Evolutionary conservation across 2,888 invertebrate genomes (phyloP), one percentile per base, ranked within the genome.

Genomic region (Cheilosia vernalis): DNA sequence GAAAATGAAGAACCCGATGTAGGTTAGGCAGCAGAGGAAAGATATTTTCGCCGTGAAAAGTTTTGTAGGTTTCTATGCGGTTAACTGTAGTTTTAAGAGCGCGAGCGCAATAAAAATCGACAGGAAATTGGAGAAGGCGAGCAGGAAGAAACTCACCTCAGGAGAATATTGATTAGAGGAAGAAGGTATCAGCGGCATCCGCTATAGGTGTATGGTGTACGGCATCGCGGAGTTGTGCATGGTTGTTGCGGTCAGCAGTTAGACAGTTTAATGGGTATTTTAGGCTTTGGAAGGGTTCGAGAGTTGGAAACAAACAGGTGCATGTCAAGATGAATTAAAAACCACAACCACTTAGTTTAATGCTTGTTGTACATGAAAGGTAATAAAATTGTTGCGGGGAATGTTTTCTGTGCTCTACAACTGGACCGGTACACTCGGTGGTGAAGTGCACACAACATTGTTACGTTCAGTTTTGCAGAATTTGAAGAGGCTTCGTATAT

Each of bases 41-140:
- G 30, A 49, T 27, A 60, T 64, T 51, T 51, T 51, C 21, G 51
- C 42, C 42, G 84, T 79, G 73, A 78, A 78, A 67, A 61, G 56
- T 78, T 78, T 79, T 83, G 33, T 72, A 63, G 58, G 64, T 76
- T 76, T 72, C 60, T 67, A 74, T 80, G 80, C 67, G 76, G 80
- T 85, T 85, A 81, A 81, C 85, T 85, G 81, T 81, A 37, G 69
- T 80, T 76, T 69, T 72, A 66, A 61, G 70, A 81, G 17, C 47
- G 47, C 47, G 44, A 60, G 58, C 47, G 74, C 85, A 76, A 81
- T 85, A 81, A 81, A 85, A 85, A 77, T 85, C 72, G 81, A 81
- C 85, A 85, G 85, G 72, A 85, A 81, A 81, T 85, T 72, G 85
- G 37, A 80, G 72, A 56, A 80, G 76, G 44, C 51, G 60, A 60